phyloP scores from a whole-genome alignment of 2,797 vertebrate genomes.

The Anguilla marmorata region DNA sequence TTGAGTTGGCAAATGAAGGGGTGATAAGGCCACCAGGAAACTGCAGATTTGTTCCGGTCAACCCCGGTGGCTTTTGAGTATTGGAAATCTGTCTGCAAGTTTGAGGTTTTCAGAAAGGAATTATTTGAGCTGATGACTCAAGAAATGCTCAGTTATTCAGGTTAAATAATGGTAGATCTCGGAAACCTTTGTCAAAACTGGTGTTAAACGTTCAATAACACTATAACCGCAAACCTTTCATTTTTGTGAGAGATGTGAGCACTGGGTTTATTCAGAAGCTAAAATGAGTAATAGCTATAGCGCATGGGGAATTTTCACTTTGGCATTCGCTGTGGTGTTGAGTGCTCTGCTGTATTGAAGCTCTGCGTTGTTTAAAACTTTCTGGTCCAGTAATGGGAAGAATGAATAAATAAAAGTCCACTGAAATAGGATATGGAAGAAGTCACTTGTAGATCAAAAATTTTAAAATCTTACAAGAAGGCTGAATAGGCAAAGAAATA shows the following conservation, averaged over 20 bases:
- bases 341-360: neutral
- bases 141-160: neutral
- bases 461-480: neutral
- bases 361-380: neutral
- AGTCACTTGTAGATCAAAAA: neutral
- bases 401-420: neutral
- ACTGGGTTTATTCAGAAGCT: neutral
- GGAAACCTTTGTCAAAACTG: neutral
- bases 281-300: neutral
- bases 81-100: neutral
- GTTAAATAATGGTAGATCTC: neutral
- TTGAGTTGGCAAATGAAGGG: conserved; percentile 21
- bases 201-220: neutral
- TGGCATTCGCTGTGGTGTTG: neutral
- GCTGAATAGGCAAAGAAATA: neutral
- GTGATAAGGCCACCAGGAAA: neutral
- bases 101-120: conserved; percentile 18
- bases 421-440: neutral
- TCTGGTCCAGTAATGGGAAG: neutral
- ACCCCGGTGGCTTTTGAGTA: conserved; percentile 8
- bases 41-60: conserved; percentile 13
- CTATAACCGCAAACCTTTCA: neutral
- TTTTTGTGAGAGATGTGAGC: neutral
- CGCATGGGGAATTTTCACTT: neutral
- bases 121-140: conserved; percentile 4